Percentiles rank a stretch among this genome's conserved stretches.
Evolutionary conservation across 2,797 vertebrate genomes (phyloP).

Genomic region (Crocodylus rhombifer): DNA sequence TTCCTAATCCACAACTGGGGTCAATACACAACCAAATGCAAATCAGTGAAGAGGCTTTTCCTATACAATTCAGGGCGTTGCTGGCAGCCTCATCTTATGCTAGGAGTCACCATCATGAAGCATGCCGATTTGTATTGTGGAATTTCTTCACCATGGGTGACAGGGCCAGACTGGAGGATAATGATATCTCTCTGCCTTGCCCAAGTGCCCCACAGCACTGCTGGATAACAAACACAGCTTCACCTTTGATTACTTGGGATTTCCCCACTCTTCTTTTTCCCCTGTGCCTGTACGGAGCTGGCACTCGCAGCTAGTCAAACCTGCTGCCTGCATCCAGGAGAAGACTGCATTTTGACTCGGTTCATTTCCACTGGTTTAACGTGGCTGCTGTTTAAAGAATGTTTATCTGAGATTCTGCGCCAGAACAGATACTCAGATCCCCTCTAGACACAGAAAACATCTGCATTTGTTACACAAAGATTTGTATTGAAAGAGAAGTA

Average conservation of each 20-base stretch:
- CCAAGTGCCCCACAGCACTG: background rate
- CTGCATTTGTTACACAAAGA: background rate
- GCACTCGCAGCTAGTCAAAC: rapidly evolving
- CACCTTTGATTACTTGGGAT: too few species aligned
- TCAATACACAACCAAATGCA: background rate
- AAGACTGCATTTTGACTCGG: background rate
- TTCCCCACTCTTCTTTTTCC: rapidly evolving
- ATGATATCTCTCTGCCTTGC: background rate
- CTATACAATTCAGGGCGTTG: background rate
- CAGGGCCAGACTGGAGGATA: rapidly evolving
- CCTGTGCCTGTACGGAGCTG: rapidly evolving
- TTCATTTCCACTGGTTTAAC: background rate
- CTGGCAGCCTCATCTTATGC: background rate
- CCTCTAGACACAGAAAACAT: background rate
- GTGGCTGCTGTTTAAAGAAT: background rate
- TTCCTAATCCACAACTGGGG: background rate
- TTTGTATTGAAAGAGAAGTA: background rate
- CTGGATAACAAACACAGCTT: too few species aligned
- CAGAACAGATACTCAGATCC: background rate
- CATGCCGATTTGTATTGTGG: background rate
- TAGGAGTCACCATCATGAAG: background rate
- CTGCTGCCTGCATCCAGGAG: background rate
- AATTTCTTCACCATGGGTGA: rapidly evolving
- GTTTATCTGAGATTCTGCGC: background rate
- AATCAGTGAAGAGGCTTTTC: background rate